Conservation (phyloP, 2,888 invertebrate genomes). For the Sesamia inferens region DNA sequence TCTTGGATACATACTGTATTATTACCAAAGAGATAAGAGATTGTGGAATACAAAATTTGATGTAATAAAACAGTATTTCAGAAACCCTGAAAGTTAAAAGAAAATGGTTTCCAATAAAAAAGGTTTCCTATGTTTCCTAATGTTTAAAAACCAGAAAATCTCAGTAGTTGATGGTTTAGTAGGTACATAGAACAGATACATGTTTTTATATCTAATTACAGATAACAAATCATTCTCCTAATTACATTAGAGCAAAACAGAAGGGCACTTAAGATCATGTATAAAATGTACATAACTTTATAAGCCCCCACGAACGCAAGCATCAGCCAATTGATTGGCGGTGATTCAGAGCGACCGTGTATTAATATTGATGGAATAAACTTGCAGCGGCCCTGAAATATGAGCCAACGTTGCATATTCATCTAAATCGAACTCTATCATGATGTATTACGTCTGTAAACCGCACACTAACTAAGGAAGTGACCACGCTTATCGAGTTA, state of each 20-base stretch:
- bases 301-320: slow-evolving; percentile 38
- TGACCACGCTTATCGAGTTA: not conserved
- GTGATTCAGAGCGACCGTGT: slow-evolving; percentile 46
- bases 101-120: not conserved
- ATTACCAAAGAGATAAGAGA: not conserved
- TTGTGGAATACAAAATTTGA: not conserved
- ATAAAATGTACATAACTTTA: slow-evolving; percentile 31
- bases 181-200: not conserved
- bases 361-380: slow-evolving; percentile 60
- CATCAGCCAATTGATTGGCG: slow-evolving; percentile 56
- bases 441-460: slow-evolving; percentile 43
- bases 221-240: not conserved
- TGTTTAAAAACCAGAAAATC: not conserved
- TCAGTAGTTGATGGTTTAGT: not conserved
- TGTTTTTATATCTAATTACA: not conserved
- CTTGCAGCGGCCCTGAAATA: slow-evolving; percentile 48
- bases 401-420: slow-evolving; percentile 52
- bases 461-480: slow-evolving; percentile 40
- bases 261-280: slow-evolving; percentile 13
- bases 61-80: not conserved
- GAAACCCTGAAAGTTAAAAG: not conserved
- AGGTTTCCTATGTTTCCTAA: too few relatives aligned
- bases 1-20: not conserved
- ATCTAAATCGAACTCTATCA: slow-evolving; percentile 51
- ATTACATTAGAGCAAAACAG: not conserved